Evolutionary conservation across 2,888 invertebrate species (phyloP), one percentile per base, ranked within the genome.

Genomic region (Diabrotica balteata): DNA sequence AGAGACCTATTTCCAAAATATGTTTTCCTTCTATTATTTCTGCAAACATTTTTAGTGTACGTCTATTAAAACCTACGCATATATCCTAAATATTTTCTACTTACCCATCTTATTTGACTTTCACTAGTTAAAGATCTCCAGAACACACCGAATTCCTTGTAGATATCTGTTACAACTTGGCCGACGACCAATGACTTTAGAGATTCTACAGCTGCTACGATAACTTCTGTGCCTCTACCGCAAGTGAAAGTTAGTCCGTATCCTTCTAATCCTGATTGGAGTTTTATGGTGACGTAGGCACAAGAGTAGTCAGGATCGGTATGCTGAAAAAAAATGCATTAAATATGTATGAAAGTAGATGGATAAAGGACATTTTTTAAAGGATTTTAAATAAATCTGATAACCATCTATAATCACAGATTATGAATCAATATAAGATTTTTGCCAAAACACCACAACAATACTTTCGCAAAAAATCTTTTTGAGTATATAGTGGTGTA

Each of bases 291-390:
- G n/a, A 96, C 95, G 83, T 96, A 96, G 0, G 94, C 94, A 78
- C 94, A 94, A 0, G 96, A 96, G 83, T 96, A 96, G 84, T 96
- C 93, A 0, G 96, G 96, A 84, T 95, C 93, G 0, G 89, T 90
- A 78, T 96, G 95, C 95, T 93, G 73, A 59, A 82, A 79, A 32
- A 32, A 32, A 32, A 32, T 32, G 5, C 4, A 32, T 32, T 32
- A 5, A 32, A 32, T 32, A 32, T 32, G 5, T 4, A 32, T 32
- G 32, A 32, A 32, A 32, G 32, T 32, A 32, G 32, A 4, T 32
- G 32, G 5, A 32, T 32, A 17, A 17, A 17, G 17, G 17, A 17
- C 3, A 32, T 32, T 32, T 32, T 32, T 32, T 32, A 32, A 32
- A 32, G 4, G 32, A 32, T 32, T 32, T 17, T 32, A 32, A 32